A percentile compares a stretch with the other conserved stretches of the same genome.
These are phyloP conservation scores for Heliconius himera DNA, from an alignment of 1,140 invertebrate genomes.

Conservation along the genomic window DNA sequence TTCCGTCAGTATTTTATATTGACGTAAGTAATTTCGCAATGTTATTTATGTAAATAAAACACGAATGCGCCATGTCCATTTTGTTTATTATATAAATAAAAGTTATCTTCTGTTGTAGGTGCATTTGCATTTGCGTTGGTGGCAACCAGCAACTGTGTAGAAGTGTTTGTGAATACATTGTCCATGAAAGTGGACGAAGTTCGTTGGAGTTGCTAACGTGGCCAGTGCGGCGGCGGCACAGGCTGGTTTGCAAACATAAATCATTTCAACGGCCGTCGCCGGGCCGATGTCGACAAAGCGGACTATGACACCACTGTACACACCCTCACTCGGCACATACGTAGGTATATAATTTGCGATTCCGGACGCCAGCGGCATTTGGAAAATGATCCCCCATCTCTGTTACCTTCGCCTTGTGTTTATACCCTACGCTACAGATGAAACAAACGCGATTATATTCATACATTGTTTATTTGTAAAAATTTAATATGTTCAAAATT, in stretches of 20 bases:
- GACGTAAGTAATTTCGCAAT: constrained; percentile 15
- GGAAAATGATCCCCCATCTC: constrained; percentile 48
- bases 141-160: constrained; percentile 26
- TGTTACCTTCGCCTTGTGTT: constrained; percentile 43
- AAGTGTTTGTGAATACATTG: constrained; percentile 41
- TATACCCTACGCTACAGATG: constrained; percentile 20
- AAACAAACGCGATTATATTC: not conserved
- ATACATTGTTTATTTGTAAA: not conserved
- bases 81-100: constrained; percentile 25
- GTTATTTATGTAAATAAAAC: constrained; percentile 8
- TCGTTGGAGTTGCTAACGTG: constrained; percentile 39
- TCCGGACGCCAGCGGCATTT: constrained; percentile 47
- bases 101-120: constrained; percentile 35
- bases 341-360: constrained; percentile 49
- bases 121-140: constrained; percentile 34
- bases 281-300: constrained; percentile 48
- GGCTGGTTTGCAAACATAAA: constrained; percentile 47
- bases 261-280: constrained; percentile 51
- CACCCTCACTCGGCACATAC: constrained; percentile 42
- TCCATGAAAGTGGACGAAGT: constrained; percentile 39
- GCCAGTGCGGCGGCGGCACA: constrained; percentile 34
- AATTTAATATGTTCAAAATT: too few relatives aligned
- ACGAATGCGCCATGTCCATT: not conserved
- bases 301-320: constrained; percentile 46
- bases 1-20: constrained; percentile 38